Percentiles rank a stretch among this genome's conserved stretches.
Evolutionary conservation across 2,797 vertebrate species (phyloP).

Genomic region (Allobates femoralis): DNA sequence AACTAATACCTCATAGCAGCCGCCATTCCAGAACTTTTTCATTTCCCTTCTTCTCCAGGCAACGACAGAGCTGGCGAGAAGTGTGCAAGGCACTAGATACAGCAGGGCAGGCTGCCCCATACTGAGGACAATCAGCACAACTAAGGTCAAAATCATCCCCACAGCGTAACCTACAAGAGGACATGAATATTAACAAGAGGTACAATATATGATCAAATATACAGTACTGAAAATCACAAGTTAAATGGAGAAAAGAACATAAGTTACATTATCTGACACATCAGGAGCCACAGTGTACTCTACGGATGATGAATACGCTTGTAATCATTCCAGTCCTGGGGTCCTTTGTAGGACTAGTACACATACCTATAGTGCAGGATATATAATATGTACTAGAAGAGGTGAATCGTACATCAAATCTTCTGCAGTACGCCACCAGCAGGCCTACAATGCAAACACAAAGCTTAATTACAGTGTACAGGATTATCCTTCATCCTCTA

Average conservation of each 20-base stretch:
- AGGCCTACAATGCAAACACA: slow-evolving; percentile 78
- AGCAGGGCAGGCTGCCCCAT: slow-evolving; percentile 94
- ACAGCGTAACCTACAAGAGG: slow-evolving; percentile 83
- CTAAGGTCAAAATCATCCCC: slow-evolving; percentile 89
- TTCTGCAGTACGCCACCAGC: slow-evolving; percentile 92
- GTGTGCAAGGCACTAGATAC: slow-evolving; percentile 93
- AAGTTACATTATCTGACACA: not conserved
- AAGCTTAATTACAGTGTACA: slow-evolving; percentile 3
- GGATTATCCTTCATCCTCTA: not conserved
- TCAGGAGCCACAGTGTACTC: no score
- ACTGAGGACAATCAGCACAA: slow-evolving; percentile 85
- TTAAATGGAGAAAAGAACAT: not conserved
- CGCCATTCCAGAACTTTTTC: slow-evolving; percentile 91
- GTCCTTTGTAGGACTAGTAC: not conserved
- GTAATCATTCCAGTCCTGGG: not conserved
- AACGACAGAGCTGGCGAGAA: slow-evolving; percentile 82
- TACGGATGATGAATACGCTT: not conserved
- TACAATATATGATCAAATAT: not conserved
- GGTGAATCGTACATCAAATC: slow-evolving; percentile 90
- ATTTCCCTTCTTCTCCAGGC: slow-evolving; percentile 87
- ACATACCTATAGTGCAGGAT: slow-evolving; percentile 86
- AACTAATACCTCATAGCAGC: slow-evolving; percentile 84
- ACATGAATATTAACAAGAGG: slow-evolving; percentile 12
- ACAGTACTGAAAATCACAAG: not conserved
- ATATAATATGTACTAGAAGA: slow-evolving; percentile 86